These are phyloP conservation scores for Pristis pectinata DNA, from an alignment of 2,797 vertebrate species.

Conservation along the genomic window DNA sequence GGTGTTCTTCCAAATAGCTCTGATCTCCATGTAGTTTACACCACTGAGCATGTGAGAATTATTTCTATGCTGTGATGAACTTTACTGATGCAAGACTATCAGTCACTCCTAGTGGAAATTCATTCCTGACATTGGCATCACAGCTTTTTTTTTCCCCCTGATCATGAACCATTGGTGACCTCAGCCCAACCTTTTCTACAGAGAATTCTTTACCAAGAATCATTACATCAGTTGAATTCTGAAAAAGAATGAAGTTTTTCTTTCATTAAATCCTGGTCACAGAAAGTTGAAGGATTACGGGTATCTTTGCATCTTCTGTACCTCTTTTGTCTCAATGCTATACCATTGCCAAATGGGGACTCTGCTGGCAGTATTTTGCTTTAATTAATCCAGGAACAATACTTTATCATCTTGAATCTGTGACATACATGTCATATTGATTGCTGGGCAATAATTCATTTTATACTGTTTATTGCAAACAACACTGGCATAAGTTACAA, in stretches of 20 bases:
- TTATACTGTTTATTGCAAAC: no score
- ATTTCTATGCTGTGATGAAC: background rate
- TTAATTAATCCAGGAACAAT: background rate
- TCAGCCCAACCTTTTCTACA: background rate
- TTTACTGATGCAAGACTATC: background rate
- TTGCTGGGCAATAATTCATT: no score
- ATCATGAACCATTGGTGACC: background rate
- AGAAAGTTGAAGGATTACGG: background rate
- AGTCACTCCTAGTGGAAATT: background rate
- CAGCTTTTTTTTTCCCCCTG: background rate
- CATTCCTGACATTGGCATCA: background rate
- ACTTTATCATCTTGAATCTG: background rate
- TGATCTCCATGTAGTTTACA: background rate
- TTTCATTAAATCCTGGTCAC: background rate
- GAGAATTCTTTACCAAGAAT: background rate
- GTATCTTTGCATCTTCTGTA: background rate
- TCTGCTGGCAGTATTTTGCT: background rate
- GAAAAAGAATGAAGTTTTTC: background rate
- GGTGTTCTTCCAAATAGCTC: background rate
- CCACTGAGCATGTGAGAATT: background rate
- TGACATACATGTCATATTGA: background rate
- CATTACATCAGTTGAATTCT: background rate
- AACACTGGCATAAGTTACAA: no score
- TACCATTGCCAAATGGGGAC: background rate
- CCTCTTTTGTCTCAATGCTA: background rate